A percentile compares a stretch with the other conserved stretches of the same genome.
phyloP scores from a whole-genome alignment of 2,113 vertebrate genomes.

The Erythrocercus mccallii region DNA sequence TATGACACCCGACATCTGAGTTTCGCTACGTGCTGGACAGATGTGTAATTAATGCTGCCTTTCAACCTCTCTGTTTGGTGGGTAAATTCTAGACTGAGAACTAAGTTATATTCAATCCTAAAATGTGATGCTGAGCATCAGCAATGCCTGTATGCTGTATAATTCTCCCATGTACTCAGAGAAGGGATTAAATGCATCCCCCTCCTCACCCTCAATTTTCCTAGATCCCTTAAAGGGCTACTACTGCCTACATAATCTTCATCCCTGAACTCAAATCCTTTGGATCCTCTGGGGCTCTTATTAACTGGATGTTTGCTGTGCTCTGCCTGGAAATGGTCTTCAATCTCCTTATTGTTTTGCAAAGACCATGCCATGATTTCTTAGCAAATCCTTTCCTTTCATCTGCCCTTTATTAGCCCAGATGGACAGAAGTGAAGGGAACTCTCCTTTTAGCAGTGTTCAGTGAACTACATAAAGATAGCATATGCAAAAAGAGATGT shows the following conservation, averaged over 20 bases:
- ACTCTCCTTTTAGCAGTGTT: neutral
- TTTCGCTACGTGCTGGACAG: neutral
- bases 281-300: conserved; percentile 34
- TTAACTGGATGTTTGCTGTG: conserved; percentile 23
- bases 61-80: conserved; percentile 35
- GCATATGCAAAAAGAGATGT: neutral
- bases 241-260: conserved; percentile 37
- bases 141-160: neutral
- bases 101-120: neutral
- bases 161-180: neutral
- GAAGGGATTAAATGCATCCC: conserved; percentile 39
- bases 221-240: conserved; percentile 47
- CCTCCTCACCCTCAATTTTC: conserved; percentile 11
- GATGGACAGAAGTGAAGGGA: neutral
- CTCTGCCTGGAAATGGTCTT: conserved; percentile 33
- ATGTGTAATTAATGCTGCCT: conserved; percentile 51
- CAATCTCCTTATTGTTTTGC: conserved; percentile 33
- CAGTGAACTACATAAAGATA: neutral
- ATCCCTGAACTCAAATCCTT: conserved; percentile 33
- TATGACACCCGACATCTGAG: conserved; percentile 15
- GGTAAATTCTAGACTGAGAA: conserved; percentile 44
- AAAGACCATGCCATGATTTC: conserved; percentile 16
- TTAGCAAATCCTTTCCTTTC: conserved; percentile 22
- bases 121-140: neutral
- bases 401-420: neutral